Evolutionary conservation across 2,888 invertebrate genomes (phyloP).

Genomic region (Argyresthia albistria): DNA sequence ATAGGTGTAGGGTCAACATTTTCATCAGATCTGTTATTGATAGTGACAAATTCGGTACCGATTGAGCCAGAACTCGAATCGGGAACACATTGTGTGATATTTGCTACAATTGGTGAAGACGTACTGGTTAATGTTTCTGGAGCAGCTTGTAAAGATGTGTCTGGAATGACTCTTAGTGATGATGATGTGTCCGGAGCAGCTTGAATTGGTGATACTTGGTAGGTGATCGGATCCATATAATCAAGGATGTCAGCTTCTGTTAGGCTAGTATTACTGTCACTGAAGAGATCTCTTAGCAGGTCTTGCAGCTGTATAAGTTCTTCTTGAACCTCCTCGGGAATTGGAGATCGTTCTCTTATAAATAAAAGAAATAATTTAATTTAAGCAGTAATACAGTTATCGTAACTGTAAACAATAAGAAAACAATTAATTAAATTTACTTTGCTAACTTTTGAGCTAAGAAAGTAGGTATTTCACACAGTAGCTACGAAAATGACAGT

Average conservation of each 20-base stretch:
- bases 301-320: slow-evolving; percentile 1
- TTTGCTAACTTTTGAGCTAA: neutral
- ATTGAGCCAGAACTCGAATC: neutral
- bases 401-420: neutral
- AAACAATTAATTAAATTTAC: neutral
- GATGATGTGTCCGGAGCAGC: neutral
- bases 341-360: neutral
- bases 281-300: neutral
- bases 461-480: neutral
- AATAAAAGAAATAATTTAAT: neutral
- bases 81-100: neutral
- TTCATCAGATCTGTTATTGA: neutral
- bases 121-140: neutral
- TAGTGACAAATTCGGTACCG: neutral
- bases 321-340: slow-evolving; percentile 1
- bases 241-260: neutral
- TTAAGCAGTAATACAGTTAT: neutral
- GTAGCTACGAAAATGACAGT: neutral
- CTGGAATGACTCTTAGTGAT: too few relatives aligned
- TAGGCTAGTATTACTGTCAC: neutral
- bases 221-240: neutral
- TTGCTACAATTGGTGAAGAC: neutral
- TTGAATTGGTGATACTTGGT: neutral
- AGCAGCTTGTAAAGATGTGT: neutral
- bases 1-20: too few relatives aligned